Percentiles rank a stretch among this genome's conserved stretches.
phyloP scores from a whole-genome alignment of 2,888 invertebrate genomes.

The Andrena praecox region DNA sequence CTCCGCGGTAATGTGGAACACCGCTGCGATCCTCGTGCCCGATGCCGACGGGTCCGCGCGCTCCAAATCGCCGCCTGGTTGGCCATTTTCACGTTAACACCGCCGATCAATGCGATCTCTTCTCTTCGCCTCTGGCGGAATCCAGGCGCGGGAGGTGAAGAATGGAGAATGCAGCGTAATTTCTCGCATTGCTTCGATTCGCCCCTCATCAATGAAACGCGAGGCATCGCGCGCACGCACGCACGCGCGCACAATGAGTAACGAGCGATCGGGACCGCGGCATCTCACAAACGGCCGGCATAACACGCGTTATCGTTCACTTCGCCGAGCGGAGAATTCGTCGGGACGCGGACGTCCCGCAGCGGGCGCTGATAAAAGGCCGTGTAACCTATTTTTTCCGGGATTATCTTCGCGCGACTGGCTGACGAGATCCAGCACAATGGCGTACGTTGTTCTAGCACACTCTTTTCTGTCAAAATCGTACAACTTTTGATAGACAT shows the following conservation, averaged over 20 bases:
- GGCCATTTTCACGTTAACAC: background rate
- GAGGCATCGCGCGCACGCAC: background rate
- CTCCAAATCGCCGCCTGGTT: background rate
- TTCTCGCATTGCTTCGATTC: background rate
- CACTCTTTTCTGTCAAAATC: no score
- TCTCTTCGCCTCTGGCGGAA: no score
- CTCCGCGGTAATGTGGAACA: slow-evolving; percentile 26
- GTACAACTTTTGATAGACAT: no score
- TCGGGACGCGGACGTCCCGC: slow-evolving; percentile 30
- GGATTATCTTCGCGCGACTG: slow-evolving; percentile 54
- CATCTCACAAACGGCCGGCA: slow-evolving; percentile 4
- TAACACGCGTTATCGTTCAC: slow-evolving; percentile 16
- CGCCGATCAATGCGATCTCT: background rate
- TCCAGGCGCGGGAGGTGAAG: no score
- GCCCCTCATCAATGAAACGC: slow-evolving; percentile 31
- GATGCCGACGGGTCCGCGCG: background rate
- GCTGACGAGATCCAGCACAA: slow-evolving; percentile 49
- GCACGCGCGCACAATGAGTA: slow-evolving; percentile 13
- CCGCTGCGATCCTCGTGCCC: slow-evolving; percentile 18
- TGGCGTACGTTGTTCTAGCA: slow-evolving; percentile 54
- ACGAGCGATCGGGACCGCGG: slow-evolving; percentile 4
- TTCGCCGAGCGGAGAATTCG: slow-evolving; percentile 18
- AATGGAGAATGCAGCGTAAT: background rate
- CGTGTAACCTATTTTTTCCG: slow-evolving; percentile 64
- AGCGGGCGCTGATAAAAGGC: slow-evolving; percentile 57